Percentiles rank a stretch among this genome's conserved stretches.
Evolutionary conservation across 1,140 invertebrate species (phyloP).

Genomic region (Leucophenga varia): DNA sequence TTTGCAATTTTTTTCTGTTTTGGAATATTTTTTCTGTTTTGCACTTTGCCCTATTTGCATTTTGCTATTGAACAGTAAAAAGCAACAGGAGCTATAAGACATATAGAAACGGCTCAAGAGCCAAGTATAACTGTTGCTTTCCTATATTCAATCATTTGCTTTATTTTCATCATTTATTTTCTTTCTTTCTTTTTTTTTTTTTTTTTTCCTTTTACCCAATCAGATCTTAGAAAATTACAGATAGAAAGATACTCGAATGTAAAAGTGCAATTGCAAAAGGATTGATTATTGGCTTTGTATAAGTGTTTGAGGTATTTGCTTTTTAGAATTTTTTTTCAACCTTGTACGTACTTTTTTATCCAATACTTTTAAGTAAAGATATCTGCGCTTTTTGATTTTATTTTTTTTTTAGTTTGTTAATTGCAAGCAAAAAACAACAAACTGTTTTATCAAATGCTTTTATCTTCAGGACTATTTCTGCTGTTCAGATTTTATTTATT

Average conservation of each 20-base stretch:
- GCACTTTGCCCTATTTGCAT: slow-evolving; percentile 45
- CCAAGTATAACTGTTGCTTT: slow-evolving; percentile 7
- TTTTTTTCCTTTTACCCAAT: too few species aligned
- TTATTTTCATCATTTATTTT: slow-evolving; percentile 50
- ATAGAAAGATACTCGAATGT: too few species aligned
- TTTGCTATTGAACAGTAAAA: slow-evolving; percentile 44
- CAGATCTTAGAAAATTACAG: too few species aligned
- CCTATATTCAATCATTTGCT: slow-evolving; percentile 47
- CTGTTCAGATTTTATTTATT: slow-evolving; percentile 20
- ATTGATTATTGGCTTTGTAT: too few species aligned
- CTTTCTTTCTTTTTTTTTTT: slow-evolving; percentile 28
- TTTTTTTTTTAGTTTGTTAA: slow-evolving; percentile 1
- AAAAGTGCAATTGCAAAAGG: too few species aligned
- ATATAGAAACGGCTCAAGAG: not conserved
- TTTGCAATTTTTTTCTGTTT: slow-evolving; percentile 28
- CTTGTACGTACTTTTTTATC: too few species aligned
- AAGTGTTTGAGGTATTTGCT: too few species aligned
- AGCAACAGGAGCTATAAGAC: slow-evolving; percentile 15
- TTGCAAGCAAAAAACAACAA: slow-evolving; percentile 15
- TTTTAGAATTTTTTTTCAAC: too few species aligned
- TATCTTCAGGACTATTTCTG: slow-evolving; percentile 10
- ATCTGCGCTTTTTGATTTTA: slow-evolving; percentile 11
- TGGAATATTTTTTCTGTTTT: slow-evolving; percentile 43
- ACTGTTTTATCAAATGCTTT: slow-evolving; percentile 4
- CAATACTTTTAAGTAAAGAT: too few species aligned